Evolutionary conservation across 2,113 vertebrate species (phyloP).

Genomic region (Leptobrachium ailaonicum): DNA sequence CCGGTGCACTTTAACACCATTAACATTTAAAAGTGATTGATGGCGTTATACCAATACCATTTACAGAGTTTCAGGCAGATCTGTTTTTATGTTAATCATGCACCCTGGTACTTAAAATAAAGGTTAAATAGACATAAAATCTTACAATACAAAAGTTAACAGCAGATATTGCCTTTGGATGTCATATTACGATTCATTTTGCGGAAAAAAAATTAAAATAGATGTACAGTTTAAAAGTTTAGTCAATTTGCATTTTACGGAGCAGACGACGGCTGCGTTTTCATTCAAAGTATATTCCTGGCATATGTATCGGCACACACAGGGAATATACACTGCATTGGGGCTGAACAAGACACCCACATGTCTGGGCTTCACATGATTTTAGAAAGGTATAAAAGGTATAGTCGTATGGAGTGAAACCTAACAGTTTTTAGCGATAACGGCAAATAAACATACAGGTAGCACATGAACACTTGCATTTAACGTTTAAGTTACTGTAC

Average conservation of each 20-base stretch:
- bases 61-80: slow-evolving; percentile 73
- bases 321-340: too few relatives aligned
- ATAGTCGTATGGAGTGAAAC: too few relatives aligned
- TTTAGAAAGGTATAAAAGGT: too few relatives aligned
- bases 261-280: slow-evolving; percentile 42
- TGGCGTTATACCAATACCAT: slow-evolving; percentile 66
- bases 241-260: slow-evolving; percentile 51
- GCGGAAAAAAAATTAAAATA: slow-evolving; percentile 16
- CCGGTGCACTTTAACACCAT: slow-evolving; percentile 72
- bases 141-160: slow-evolving; percentile 65
- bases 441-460: too few relatives aligned
- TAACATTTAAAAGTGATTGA: slow-evolving; percentile 77
- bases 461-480: too few relatives aligned
- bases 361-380: too few relatives aligned
- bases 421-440: too few relatives aligned
- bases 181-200: slow-evolving; percentile 38
- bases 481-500: too few relatives aligned
- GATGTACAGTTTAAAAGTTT: slow-evolving; percentile 41
- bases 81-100: slow-evolving; percentile 75
- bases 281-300: slow-evolving; percentile 15
- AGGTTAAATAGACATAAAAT: slow-evolving; percentile 78
- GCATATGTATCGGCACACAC: too few relatives aligned
- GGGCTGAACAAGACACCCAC: too few relatives aligned
- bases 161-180: slow-evolving; percentile 46
- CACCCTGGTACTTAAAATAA: slow-evolving; percentile 76